These are phyloP conservation scores for Oligia fasciuncula DNA, from an alignment of 2,888 invertebrate species.

Conservation along the genomic window DNA sequence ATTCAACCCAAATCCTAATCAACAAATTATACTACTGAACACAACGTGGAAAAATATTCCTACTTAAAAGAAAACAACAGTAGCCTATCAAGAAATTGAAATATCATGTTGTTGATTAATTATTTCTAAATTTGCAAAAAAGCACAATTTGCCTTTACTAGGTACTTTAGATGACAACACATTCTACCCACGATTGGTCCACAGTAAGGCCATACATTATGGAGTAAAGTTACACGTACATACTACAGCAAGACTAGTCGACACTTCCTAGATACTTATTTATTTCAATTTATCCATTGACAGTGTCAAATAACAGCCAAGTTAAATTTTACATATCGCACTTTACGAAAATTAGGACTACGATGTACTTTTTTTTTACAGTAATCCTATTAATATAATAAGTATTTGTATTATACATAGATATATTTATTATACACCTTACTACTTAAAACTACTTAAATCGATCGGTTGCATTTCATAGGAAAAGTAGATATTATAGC, in stretches of 20 bases:
- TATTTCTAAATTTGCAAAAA: conserved; percentile 69
- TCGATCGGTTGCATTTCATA: conserved; percentile 67
- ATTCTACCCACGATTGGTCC: conserved; percentile 84
- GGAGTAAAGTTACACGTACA: conserved; percentile 68
- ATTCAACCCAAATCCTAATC: conserved; percentile 51
- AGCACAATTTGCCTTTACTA: conserved; percentile 72
- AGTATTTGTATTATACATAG: conserved; percentile 36
- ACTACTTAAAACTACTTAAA: conserved; percentile 61
- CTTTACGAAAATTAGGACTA: conserved; percentile 37
- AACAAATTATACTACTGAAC: conserved; percentile 75
- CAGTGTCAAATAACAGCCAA: conserved; percentile 31
- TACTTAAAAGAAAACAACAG: conserved; percentile 58
- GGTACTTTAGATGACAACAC: conserved; percentile 73
- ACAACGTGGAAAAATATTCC: conserved; percentile 74
- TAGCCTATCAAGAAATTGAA: conserved; percentile 43
- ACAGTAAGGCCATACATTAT: conserved; percentile 83
- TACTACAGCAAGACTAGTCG: conserved; percentile 51
- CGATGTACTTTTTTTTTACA: conserved; percentile 44
- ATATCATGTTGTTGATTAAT: conserved; percentile 28
- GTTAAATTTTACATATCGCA: conserved; percentile 18
- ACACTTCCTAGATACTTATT: conserved; percentile 46
- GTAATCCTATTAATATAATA: conserved; percentile 34
- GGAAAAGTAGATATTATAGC: conserved; percentile 55
- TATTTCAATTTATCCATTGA: conserved; percentile 27
- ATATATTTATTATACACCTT: conserved; percentile 50